These are phyloP conservation scores for Salminus brasiliensis DNA, from an alignment of 2,113 vertebrate species.

Conservation along the genomic window DNA sequence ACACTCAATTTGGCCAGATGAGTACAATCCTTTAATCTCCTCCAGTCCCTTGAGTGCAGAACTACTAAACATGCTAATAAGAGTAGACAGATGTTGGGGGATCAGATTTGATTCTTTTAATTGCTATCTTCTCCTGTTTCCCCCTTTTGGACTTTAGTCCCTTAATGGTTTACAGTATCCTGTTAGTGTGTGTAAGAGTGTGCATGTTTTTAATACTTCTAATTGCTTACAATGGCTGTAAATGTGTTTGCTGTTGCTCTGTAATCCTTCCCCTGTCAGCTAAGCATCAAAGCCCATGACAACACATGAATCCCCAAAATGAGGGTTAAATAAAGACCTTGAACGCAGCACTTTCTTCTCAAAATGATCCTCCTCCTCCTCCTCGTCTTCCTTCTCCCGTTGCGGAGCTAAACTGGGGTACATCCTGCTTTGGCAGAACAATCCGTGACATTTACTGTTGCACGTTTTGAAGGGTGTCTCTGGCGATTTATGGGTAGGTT, in stretches of 20 bases:
- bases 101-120: constrained; percentile 98
- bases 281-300: neutral
- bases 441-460: constrained; percentile 70
- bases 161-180: constrained; percentile 34
- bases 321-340: neutral
- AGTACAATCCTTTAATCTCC: constrained; percentile 99
- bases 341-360: neutral
- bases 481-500: constrained; percentile 74
- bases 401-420: constrained; percentile 63
- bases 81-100: constrained; percentile 92
- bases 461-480: constrained; percentile 70
- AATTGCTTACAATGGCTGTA: constrained; percentile 24
- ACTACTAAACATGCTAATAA: constrained; percentile 93
- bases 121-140: constrained; percentile 82
- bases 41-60: constrained; percentile 89
- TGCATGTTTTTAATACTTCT: constrained; percentile 20
- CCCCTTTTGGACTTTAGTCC: constrained; percentile 21
- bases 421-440: constrained; percentile 63
- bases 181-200: neutral
- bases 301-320: neutral
- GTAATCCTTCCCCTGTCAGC: constrained; percentile 6
- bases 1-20: constrained; percentile 92
- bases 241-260: neutral
- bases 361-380: constrained; percentile 27
- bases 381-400: constrained; percentile 30